Evolutionary conservation across 2,113 vertebrate genomes (phyloP), one percentile per base, ranked within the genome.

Genomic region (Emydocephalus ijimae): DNA sequence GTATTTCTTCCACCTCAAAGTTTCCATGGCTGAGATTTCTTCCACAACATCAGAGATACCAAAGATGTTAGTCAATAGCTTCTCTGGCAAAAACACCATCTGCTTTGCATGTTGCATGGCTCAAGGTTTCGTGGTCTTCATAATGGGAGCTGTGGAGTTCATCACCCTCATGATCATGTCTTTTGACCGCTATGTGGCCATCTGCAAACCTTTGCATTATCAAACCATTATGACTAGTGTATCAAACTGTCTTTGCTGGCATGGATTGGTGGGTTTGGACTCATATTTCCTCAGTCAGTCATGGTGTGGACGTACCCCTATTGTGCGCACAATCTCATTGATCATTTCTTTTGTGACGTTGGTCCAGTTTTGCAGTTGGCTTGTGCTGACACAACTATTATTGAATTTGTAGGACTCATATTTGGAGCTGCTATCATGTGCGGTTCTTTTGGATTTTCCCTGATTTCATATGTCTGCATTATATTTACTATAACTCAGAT

Each of bases 401-500:
- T 93, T 45, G 95, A 96, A 69, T 34, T 96, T 23, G 26, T 95
- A 6, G 93, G 94, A 61, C 81, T 96, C 57, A 21, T 95, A 48
- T 94, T 52, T 48, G 92, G 94, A 0, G 2, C 92, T 11, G 29
- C 93, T 2, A 87, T 96, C 34, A 92, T 95, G 85, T 93, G 93
- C 89, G 94, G 94, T 12, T 94, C 96, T 1, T 74, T 74, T 34
- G 64, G 64, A 2, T 94, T 95, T 5, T 94, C 94, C 0, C 1
- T 93, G 11, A 59, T 93, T 88, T 95, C 96, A 64, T 96, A 95
- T 3, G 0, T 89, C 29, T 93, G 26, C 69, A 96, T 97, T 12
- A 86, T 95, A 85, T 89, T 86, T 88, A 93, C 94, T 54, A 93
- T 96, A 91, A n/a, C 96, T 20, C 43, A 1, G 57, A 96, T 96